Conservation (phyloP, 1,140 invertebrate species). For the Neelides sp. region DNA sequence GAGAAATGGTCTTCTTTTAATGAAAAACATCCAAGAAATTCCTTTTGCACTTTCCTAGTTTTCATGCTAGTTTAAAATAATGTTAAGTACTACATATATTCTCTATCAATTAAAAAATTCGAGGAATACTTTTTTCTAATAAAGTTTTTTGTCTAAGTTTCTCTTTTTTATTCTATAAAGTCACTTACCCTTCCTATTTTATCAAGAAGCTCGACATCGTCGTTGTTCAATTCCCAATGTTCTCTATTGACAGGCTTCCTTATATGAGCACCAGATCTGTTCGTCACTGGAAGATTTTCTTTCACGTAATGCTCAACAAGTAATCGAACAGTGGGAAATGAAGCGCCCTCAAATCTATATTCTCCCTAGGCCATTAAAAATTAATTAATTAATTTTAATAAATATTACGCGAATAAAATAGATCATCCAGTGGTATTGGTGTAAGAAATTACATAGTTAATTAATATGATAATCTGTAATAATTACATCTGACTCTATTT, state of each 20-base stretch:
- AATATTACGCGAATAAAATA: slow-evolving; percentile 5
- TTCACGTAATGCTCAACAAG: slow-evolving; percentile 75
- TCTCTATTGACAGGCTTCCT: slow-evolving; percentile 76
- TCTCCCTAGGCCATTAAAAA: slow-evolving; percentile 64
- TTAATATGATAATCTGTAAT: neutral
- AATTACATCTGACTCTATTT: neutral
- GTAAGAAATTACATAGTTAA: slow-evolving; percentile 8
- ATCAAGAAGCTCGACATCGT: slow-evolving; percentile 80
- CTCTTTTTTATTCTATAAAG: too few species aligned
- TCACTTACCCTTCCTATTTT: slow-evolving; percentile 80
- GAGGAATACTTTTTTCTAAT: too few species aligned
- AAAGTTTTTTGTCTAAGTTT: too few species aligned
- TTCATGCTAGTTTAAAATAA: too few species aligned
- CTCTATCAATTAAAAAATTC: too few species aligned
- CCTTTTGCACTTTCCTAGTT: neutral
- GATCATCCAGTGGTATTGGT: neutral
- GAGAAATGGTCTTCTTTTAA: slow-evolving; percentile 5
- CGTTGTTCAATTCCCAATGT: slow-evolving; percentile 91
- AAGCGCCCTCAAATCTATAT: slow-evolving; percentile 83
- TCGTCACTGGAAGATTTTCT: slow-evolving; percentile 72
- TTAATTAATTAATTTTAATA: slow-evolving; percentile 11
- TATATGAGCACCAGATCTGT: slow-evolving; percentile 76
- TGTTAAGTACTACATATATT: too few species aligned
- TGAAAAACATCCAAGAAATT: neutral
- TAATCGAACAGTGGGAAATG: slow-evolving; percentile 82